phyloP scores from a whole-genome alignment of 2,797 vertebrate species.

The Loris lydekkerianus region DNA sequence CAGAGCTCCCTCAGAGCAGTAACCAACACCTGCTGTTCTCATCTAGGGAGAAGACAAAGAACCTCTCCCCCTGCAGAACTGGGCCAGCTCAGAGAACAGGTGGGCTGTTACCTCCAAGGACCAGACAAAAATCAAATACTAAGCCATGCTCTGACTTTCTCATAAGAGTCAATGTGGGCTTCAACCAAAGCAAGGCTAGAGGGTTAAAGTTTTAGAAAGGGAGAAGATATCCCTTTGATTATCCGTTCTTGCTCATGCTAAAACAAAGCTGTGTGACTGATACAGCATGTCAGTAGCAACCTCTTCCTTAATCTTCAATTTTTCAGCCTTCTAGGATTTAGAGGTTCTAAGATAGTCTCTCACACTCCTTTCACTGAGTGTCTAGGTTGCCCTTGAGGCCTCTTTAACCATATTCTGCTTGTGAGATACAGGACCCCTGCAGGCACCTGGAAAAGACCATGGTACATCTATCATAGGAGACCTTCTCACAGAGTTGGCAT shows the following conservation, averaged over 20 bases:
- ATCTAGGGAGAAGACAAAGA: neutral
- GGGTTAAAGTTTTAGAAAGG: neutral
- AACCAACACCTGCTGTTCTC: neutral
- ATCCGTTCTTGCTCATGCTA: neutral
- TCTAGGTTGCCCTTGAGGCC: neutral
- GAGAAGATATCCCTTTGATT: neutral
- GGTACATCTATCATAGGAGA: neutral
- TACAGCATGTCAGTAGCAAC: neutral
- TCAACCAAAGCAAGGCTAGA: neutral
- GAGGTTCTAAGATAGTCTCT: neutral
- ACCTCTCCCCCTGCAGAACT: neutral
- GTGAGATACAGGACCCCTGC: neutral
- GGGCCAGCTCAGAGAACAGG: neutral
- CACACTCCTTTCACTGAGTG: neutral
- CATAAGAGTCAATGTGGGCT: neutral
- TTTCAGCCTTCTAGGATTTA: constrained; percentile 7
- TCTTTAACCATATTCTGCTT: constrained; percentile 18
- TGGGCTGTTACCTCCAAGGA: neutral
- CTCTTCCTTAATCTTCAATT: neutral
- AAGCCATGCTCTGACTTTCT: neutral
- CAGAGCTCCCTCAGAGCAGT: neutral
- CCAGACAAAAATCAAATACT: neutral
- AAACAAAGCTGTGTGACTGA: neutral
- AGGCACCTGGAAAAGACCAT: neutral
- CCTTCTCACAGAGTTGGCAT: neutral